Conservation (phyloP, 2,113 vertebrate species). For the Coptodon rendalli region DNA sequence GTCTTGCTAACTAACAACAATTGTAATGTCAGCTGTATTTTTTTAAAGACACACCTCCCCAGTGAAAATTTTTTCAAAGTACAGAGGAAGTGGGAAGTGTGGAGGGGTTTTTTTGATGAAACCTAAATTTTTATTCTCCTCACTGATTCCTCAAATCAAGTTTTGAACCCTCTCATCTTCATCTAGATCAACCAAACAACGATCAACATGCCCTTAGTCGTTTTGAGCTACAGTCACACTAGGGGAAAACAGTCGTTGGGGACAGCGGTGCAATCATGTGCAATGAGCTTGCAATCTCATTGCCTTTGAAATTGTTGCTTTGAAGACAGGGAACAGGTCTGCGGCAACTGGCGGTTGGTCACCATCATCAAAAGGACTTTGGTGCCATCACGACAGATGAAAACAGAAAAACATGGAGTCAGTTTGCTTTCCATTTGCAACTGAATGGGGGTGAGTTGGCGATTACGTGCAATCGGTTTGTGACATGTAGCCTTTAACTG, state of each 20-base stretch:
- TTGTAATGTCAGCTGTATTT: background rate
- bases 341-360: background rate
- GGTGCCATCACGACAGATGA: background rate
- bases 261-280: background rate
- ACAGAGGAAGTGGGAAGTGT: background rate
- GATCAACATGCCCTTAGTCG: background rate
- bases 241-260: background rate
- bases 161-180: background rate
- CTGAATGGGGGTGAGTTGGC: background rate
- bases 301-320: background rate
- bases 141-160: background rate
- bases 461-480: background rate
- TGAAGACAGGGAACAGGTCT: background rate
- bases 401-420: background rate
- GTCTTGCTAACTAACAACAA: background rate
- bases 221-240: background rate
- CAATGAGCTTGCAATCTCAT: background rate
- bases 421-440: background rate
- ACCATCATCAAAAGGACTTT: background rate
- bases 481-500: background rate
- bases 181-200: background rate
- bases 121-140: background rate
- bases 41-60: background rate
- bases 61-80: background rate
- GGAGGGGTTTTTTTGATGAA: background rate